These are phyloP conservation scores for Scaptomyza montana DNA, from an alignment of 1,140 invertebrate species.

Conservation along the genomic window DNA sequence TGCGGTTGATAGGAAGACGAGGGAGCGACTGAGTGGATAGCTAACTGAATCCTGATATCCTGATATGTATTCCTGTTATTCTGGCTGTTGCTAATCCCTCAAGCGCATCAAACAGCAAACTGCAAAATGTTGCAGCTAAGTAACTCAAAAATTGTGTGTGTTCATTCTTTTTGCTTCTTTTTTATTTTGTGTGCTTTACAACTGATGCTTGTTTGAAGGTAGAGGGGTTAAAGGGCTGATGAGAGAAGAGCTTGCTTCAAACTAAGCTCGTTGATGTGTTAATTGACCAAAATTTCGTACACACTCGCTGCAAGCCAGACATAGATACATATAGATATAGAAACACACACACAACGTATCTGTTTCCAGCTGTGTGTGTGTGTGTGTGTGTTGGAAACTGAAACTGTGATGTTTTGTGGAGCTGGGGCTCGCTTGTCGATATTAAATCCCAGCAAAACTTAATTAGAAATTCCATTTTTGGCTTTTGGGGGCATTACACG, in stretches of 20 bases:
- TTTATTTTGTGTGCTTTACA: slow-evolving; percentile 4
- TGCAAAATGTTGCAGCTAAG: slow-evolving; percentile 57
- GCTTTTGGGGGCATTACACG: slow-evolving; percentile 81
- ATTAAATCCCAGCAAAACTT: slow-evolving; percentile 83
- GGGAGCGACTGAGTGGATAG: neutral
- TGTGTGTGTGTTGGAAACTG: slow-evolving; percentile 8
- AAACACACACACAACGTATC: slow-evolving; percentile 16
- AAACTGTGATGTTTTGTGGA: slow-evolving; percentile 50
- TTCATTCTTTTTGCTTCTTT: slow-evolving; percentile 23
- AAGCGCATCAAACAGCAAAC: slow-evolving; percentile 60
- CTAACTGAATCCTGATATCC: neutral
- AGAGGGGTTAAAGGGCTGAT: no score
- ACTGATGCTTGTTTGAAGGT: neutral
- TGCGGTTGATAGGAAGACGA: neutral
- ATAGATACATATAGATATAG: neutral
- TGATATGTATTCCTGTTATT: slow-evolving; percentile 22
- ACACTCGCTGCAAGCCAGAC: slow-evolving; percentile 57
- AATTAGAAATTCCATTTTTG: slow-evolving; percentile 84
- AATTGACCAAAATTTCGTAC: slow-evolving; percentile 82
- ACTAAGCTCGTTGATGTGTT: slow-evolving; percentile 78
- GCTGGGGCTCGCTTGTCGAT: slow-evolving; percentile 58
- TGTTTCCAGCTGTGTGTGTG: neutral
- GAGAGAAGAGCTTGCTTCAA: slow-evolving; percentile 27
- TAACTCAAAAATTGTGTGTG: slow-evolving; percentile 57
- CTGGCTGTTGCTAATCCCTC: slow-evolving; percentile 60